phyloP scores from a whole-genome alignment of 35 echinoderm and acorn worm genomes.

The Apostichopus californicus region DNA sequence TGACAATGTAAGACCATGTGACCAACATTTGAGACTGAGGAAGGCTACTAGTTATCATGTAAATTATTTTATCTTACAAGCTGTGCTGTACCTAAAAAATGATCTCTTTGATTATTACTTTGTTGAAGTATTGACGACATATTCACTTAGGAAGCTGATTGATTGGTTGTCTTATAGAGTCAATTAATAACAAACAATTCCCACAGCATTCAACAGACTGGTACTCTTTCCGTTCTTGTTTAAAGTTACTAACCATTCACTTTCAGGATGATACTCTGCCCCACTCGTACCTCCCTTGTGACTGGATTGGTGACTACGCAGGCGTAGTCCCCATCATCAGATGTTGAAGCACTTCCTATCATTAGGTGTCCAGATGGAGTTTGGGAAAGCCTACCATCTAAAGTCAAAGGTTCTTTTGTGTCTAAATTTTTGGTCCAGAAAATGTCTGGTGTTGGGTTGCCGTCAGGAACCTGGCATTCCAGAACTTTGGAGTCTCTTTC shows the following conservation, averaged over 20 bases:
- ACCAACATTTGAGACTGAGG: too few relatives aligned
- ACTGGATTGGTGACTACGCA: conserved; percentile 17
- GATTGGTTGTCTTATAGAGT: too few relatives aligned
- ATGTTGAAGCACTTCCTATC: conserved; percentile 4
- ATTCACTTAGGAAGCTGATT: too few relatives aligned
- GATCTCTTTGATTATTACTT: too few relatives aligned
- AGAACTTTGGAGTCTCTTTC: conserved; percentile 27
- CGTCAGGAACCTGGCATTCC: conserved; percentile 8
- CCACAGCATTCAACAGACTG: too few relatives aligned
- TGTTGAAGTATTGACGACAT: too few relatives aligned
- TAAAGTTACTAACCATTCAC: conserved; percentile 5
- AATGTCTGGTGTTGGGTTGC: conserved; percentile 9
- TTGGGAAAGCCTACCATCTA: conserved; percentile 11
- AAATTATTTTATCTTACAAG: too few relatives aligned
- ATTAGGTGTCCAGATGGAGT: conserved; percentile 26
- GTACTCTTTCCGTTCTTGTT: background rate
- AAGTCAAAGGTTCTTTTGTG: background rate
- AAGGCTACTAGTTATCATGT: too few relatives aligned
- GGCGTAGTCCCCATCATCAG: conserved; percentile 12
- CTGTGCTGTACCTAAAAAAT: too few relatives aligned
- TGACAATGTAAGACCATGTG: too few relatives aligned
- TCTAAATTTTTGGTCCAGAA: conserved; percentile 12
- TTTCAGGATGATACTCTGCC: background rate
- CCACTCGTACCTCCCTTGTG: background rate
- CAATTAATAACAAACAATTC: too few relatives aligned